These are phyloP conservation scores for Heliocidaris erythrogramma DNA, from an alignment of 35 echinoderm and acorn worm genomes.

Conservation along the genomic window DNA sequence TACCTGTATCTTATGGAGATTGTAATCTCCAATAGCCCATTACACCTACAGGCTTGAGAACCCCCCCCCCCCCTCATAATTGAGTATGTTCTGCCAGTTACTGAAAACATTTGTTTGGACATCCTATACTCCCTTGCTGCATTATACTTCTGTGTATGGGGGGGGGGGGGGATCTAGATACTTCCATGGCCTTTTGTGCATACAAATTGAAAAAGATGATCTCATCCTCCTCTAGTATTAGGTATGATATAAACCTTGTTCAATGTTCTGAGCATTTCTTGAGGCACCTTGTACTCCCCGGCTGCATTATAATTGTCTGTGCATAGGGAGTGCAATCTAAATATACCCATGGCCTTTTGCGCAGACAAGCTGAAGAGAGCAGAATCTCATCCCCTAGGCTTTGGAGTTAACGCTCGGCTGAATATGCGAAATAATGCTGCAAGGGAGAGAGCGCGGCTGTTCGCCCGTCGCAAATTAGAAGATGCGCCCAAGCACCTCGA, in stretches of 20 bases:
- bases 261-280: background rate
- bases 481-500: background rate
- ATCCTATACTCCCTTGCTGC: too few species aligned
- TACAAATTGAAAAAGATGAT: background rate
- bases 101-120: too few species aligned
- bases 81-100: too few species aligned
- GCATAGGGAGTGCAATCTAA: background rate
- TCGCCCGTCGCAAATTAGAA: background rate
- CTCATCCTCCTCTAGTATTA: background rate
- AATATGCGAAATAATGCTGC: background rate
- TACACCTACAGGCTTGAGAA: too few species aligned
- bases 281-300: background rate
- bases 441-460: background rate
- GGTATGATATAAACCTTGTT: background rate
- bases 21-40: too few species aligned
- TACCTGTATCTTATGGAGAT: too few species aligned
- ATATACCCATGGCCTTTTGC: background rate
- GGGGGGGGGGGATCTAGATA: too few species aligned
- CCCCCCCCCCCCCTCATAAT: too few species aligned
- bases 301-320: conserved; percentile 28
- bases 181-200: background rate
- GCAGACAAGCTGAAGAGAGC: background rate
- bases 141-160: too few species aligned
- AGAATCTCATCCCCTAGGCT: background rate
- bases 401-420: background rate